A percentile compares a stretch with the other conserved stretches of the same genome.
Evolutionary conservation across 2,113 vertebrate genomes (phyloP).

Genomic region (Nesoenas mayeri): DNA sequence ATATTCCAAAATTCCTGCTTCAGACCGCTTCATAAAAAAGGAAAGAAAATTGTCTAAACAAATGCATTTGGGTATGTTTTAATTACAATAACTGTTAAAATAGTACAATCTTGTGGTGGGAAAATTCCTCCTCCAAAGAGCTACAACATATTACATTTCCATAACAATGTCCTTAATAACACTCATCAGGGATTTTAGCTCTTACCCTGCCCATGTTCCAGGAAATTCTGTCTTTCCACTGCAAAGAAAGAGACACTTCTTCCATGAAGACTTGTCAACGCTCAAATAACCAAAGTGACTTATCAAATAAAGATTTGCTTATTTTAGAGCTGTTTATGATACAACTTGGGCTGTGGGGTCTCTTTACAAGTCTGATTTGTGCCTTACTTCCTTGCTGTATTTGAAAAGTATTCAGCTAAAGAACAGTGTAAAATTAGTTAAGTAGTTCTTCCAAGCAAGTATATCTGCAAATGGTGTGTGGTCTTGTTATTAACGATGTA

Average conservation of each 20-base stretch:
- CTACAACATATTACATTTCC: neutral
- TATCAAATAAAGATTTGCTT: neutral
- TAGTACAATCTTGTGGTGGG: neutral
- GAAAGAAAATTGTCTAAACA: neutral
- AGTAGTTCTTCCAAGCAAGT: neutral
- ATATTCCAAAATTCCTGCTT: neutral
- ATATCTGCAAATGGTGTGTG: neutral
- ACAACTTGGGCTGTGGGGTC: neutral
- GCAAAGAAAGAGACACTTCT: neutral
- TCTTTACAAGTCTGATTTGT: neutral
- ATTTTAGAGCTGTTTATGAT: neutral
- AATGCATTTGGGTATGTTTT: neutral
- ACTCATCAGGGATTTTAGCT: neutral
- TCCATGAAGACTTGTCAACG: neutral
- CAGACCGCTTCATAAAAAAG: neutral
- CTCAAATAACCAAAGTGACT: neutral
- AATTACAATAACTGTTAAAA: conserved; percentile 13
- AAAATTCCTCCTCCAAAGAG: neutral
- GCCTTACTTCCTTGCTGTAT: neutral
- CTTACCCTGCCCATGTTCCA: neutral
- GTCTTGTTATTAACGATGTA: neutral
- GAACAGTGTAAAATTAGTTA: neutral
- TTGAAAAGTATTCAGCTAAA: neutral
- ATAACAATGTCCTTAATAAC: conserved; percentile 19
- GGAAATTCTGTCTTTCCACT: neutral